Evolutionary conservation across 2,113 vertebrate genomes (phyloP).

Genomic region (Brachyhypopomus occidentalis): DNA sequence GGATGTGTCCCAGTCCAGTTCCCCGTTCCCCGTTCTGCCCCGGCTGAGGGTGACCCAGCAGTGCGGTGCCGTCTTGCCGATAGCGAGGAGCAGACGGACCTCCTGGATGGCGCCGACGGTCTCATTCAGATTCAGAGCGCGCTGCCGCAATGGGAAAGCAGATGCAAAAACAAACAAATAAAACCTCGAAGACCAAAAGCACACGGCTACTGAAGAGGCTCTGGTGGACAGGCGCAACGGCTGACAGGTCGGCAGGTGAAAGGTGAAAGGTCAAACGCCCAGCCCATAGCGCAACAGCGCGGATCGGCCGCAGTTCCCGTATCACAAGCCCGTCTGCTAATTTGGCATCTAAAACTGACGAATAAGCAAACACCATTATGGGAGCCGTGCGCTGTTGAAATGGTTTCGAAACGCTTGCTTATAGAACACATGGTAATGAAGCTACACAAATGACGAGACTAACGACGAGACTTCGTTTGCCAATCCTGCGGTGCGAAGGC

Average conservation of each 20-base stretch:
- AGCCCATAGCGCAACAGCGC: constrained; percentile 8
- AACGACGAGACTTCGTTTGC: neutral
- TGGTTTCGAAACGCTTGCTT: constrained; percentile 33
- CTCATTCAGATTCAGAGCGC: constrained; percentile 38
- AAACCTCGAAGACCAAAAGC: constrained; percentile 16
- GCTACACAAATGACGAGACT: constrained; percentile 21
- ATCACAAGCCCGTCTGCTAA: constrained; percentile 30
- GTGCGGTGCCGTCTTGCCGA: neutral
- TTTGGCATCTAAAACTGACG: constrained; percentile 19
- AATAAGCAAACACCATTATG: constrained; percentile 35
- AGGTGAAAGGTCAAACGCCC: constrained; percentile 33
- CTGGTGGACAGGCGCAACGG: neutral
- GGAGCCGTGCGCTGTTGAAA: constrained; percentile 32
- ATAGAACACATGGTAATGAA: constrained; percentile 47
- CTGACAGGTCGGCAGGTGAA: constrained; percentile 27
- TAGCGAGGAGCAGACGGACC: neutral
- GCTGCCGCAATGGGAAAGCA: neutral
- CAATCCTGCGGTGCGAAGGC: neutral
- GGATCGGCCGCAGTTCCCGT: constrained; percentile 17
- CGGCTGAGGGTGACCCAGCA: neutral
- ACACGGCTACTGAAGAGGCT: neutral
- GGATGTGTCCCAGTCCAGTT: neutral
- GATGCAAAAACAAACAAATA: constrained; percentile 18
- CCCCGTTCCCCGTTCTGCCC: too few species aligned
- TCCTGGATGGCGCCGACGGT: neutral